Evolutionary conservation across 1,140 invertebrate genomes (phyloP).

Genomic region (Drosophila albomicans): DNA sequence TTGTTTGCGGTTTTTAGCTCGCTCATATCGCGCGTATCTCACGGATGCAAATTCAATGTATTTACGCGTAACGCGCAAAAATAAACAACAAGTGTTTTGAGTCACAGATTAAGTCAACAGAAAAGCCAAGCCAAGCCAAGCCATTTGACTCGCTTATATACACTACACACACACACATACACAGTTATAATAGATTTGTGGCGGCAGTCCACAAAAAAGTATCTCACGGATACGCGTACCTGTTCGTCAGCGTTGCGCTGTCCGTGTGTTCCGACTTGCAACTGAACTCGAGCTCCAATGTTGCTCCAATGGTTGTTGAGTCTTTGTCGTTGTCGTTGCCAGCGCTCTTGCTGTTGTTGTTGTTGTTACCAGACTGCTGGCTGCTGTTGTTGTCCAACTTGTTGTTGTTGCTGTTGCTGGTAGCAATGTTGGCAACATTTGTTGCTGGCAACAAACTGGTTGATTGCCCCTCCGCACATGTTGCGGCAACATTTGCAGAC

Average conservation of each 20-base stretch:
- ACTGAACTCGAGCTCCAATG: conserved; percentile 65
- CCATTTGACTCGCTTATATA: conserved; percentile 17
- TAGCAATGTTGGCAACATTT: conserved; percentile 40
- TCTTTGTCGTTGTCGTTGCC: conserved; percentile 49
- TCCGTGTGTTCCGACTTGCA: conserved; percentile 82
- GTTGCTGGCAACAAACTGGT: conserved; percentile 49
- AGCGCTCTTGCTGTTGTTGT: conserved; percentile 26
- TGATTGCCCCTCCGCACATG: conserved; percentile 62
- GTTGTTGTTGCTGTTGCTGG: conserved; percentile 39
- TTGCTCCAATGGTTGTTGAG: conserved; percentile 50
- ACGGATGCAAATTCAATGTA: conserved; percentile 23
- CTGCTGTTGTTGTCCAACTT: conserved; percentile 24
- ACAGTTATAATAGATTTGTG: conserved; percentile 9
- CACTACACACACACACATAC: neutral
- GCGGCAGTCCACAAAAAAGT: conserved; percentile 25
- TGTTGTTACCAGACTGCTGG: too few relatives aligned
- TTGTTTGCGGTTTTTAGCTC: neutral
- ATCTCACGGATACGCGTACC: conserved; percentile 67
- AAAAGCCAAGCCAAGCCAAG: neutral
- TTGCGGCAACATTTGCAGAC: conserved; percentile 55
- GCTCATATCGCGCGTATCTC: conserved; percentile 21
- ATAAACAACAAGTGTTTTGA: conserved; percentile 51
- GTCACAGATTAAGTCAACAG: neutral
- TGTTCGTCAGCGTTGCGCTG: conserved; percentile 71
- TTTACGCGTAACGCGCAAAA: conserved; percentile 11